Percentiles rank a stretch among this genome's conserved stretches.
Evolutionary conservation across 2,113 vertebrate species (phyloP).

Genomic region (Thalassoma bifasciatum): DNA sequence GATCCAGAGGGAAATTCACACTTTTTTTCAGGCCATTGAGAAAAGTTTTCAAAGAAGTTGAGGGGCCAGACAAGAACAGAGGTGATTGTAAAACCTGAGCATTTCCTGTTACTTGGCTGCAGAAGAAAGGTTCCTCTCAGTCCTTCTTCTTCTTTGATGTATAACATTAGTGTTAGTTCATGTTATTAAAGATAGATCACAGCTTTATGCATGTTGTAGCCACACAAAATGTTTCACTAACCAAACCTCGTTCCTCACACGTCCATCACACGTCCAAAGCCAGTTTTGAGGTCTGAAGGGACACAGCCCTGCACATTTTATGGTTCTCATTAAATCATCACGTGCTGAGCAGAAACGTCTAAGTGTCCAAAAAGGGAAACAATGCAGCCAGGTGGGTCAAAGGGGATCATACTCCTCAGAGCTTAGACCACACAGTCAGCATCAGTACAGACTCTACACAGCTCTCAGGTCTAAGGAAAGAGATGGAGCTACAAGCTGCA

Average conservation of each 20-base stretch:
- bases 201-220: constrained; percentile 56
- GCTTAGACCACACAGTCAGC: constrained; percentile 71
- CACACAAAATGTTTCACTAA: constrained; percentile 50
- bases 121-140: no score
- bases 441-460: constrained; percentile 45
- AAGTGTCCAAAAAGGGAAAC: constrained; percentile 76
- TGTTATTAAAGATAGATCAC: no score
- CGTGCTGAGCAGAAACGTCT: constrained; percentile 77
- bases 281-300: constrained; percentile 58
- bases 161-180: no score
- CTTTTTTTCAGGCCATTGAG: no score
- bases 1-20: no score
- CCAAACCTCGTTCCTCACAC: constrained; percentile 41
- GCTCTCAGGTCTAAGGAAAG: constrained; percentile 47
- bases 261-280: constrained; percentile 41
- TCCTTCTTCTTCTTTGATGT: no score
- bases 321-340: constrained; percentile 82
- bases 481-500: constrained; percentile 21
- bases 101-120: no score
- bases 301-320: constrained; percentile 73
- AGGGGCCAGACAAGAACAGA: no score
- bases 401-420: constrained; percentile 51
- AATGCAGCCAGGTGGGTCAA: constrained; percentile 80
- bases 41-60: no score
- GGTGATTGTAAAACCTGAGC: no score